Evolutionary conservation across 2,888 invertebrate species (phyloP).

Genomic region (Labia minor): DNA sequence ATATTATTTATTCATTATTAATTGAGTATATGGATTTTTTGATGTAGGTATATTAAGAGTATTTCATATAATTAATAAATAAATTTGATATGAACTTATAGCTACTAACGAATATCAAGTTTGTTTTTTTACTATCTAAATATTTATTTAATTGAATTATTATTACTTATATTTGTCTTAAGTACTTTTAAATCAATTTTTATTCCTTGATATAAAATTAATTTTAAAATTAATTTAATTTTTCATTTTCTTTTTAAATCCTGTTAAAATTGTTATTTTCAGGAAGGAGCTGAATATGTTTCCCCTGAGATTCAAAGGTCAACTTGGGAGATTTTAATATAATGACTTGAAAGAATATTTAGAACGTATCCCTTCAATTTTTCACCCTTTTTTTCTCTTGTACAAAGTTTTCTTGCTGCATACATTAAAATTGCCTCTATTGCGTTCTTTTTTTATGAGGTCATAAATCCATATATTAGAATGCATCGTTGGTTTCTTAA

Average conservation of each 20-base stretch:
- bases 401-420: conserved; percentile 7
- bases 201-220: no score
- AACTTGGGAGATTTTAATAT: conserved; percentile 13
- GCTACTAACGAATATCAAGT: no score
- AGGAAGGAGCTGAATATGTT: neutral
- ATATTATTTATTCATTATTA: no score
- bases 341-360: conserved; percentile 1
- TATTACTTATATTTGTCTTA: no score
- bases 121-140: no score
- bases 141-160: no score
- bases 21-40: no score
- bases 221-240: neutral
- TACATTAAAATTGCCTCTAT: conserved; percentile 13
- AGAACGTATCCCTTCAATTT: conserved; percentile 14
- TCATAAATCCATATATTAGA: conserved; percentile 2
- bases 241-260: neutral
- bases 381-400: conserved; percentile 14
- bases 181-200: no score
- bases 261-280: neutral
- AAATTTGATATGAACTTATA: no score
- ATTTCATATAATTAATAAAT: no score
- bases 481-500: conserved; percentile 13
- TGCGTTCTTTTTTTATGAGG: conserved; percentile 13
- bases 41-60: no score
- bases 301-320: neutral